Percentiles rank a stretch among this genome's conserved stretches.
phyloP scores from a whole-genome alignment of 2,888 invertebrate species.

The Ornithoptera priamus region DNA sequence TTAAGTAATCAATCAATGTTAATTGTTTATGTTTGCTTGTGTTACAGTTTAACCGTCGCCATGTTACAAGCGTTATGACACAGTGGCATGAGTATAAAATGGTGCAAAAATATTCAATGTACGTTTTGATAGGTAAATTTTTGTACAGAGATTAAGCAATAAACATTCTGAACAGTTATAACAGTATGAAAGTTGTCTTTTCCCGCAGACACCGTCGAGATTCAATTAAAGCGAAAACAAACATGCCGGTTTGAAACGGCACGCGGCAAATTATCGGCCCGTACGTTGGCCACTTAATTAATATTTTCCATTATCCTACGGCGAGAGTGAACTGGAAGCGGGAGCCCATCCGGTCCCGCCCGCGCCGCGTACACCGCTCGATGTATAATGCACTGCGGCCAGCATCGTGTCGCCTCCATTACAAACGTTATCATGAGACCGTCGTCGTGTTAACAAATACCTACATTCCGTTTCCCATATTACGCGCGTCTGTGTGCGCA shows the following conservation, averaged over 20 bases:
- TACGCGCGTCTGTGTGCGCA: slow-evolving; percentile 40
- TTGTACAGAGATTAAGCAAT: no score
- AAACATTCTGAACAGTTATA: no score
- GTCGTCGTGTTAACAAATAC: slow-evolving; percentile 42
- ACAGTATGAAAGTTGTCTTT: no score
- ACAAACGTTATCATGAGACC: slow-evolving; percentile 52
- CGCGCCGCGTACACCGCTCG: slow-evolving; percentile 24
- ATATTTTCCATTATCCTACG: slow-evolving; percentile 51
- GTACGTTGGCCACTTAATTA: slow-evolving; percentile 42
- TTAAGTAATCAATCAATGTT: no score
- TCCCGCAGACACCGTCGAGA: background rate
- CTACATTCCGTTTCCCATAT: slow-evolving; percentile 45
- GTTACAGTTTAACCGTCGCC: no score
- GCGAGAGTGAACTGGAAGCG: slow-evolving; percentile 50
- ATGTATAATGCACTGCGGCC: slow-evolving; percentile 27
- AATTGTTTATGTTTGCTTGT: no score
- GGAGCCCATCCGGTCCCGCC: slow-evolving; percentile 42
- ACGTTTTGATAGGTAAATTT: no score
- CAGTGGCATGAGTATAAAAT: no score
- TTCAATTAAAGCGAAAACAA: slow-evolving; percentile 44
- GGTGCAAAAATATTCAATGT: no score
- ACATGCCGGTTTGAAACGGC: slow-evolving; percentile 34
- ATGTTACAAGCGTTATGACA: no score
- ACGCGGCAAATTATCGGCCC: slow-evolving; percentile 42
- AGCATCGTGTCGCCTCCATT: slow-evolving; percentile 47